Evolutionary conservation across 2,888 invertebrate genomes (phyloP), one percentile per base, ranked within the genome.

Genomic region (Drosophila helvetica): DNA sequence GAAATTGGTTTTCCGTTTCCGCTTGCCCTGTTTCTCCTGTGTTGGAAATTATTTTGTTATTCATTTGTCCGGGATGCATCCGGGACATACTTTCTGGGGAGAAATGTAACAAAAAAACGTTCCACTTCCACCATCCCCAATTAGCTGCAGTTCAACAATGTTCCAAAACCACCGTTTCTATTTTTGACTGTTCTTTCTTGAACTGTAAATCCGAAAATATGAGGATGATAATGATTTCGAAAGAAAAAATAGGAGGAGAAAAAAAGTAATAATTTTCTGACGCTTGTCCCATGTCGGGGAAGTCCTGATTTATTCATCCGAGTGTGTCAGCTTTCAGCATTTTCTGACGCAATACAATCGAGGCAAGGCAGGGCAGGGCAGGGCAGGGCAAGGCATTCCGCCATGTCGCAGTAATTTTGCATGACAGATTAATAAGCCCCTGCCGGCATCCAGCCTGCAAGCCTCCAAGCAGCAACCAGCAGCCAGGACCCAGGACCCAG

Each of bases 391-490:
- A 45, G n/a, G 57, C 51, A 63, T 66, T 55, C 66, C 63, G 57
- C 66, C 63, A 69, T 63, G 63, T 63, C 56, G 69, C 69, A 59
- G 54, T 58, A 64, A 72, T 72, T 72, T 69, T 46, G 61, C 68
- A 70, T 70, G 70, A 70, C 66, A 66, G 84, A 81, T 82, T 84
- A 82, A 80, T 75, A 75, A 67, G 70, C 65, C 63, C 15, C 47
- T 51, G 58, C 45, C 33, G 33, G 17, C 27, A 2, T 22, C 15
- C 42, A 38, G 33, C 12, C 9, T 27, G 9, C 9, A 27, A n/a
- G 9, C 27, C 27, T 9, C 27, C 9, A 9, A 3, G n/a, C 12
- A 33, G 33, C 38, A 15, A 30, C 30, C 30, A 30, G 10, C 30
- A 30, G 5, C 15, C n/a, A n/a, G n/a, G n/a, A n/a, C n/a, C n/a